Percentiles rank a stretch among this genome's conserved stretches.
Evolutionary conservation across 1,140 invertebrate genomes (phyloP).

Genomic region (Pristionchus pacificus): DNA sequence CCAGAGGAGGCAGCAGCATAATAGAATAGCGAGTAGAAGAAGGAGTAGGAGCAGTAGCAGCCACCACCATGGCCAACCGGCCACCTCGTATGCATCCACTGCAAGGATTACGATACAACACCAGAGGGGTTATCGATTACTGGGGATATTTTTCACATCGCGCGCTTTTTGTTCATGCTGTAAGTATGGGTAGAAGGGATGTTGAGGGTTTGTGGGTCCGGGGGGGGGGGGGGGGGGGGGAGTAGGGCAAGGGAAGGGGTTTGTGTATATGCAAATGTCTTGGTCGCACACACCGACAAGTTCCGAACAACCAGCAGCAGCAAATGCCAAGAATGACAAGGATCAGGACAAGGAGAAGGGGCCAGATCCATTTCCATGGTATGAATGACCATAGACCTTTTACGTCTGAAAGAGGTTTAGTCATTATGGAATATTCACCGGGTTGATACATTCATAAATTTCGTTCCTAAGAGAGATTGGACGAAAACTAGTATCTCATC

Average conservation of each 20-base stretch:
- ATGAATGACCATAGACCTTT: slow-evolving; percentile 17
- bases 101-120: slow-evolving; percentile 38
- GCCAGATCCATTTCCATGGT: slow-evolving; percentile 15
- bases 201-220: no score
- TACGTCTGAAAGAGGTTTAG: slow-evolving; percentile 10
- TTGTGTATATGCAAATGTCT: background rate
- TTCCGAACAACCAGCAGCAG: slow-evolving; percentile 1
- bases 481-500: no score
- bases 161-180: no score
- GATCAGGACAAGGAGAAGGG: slow-evolving; percentile 16
- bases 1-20: slow-evolving; percentile 53
- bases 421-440: no score
- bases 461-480: no score
- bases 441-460: no score
- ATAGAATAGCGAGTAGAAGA: slow-evolving; percentile 50
- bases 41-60: slow-evolving; percentile 49
- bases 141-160: no score
- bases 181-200: no score
- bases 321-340: slow-evolving; percentile 17
- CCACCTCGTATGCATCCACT: slow-evolving; percentile 44
- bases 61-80: slow-evolving; percentile 58
- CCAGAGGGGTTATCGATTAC: background rate
- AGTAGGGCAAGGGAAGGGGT: background rate
- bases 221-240: no score
- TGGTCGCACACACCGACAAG: no score